Conservation (phyloP, 1,140 invertebrate species). For the Drosophila nikananu region DNA sequence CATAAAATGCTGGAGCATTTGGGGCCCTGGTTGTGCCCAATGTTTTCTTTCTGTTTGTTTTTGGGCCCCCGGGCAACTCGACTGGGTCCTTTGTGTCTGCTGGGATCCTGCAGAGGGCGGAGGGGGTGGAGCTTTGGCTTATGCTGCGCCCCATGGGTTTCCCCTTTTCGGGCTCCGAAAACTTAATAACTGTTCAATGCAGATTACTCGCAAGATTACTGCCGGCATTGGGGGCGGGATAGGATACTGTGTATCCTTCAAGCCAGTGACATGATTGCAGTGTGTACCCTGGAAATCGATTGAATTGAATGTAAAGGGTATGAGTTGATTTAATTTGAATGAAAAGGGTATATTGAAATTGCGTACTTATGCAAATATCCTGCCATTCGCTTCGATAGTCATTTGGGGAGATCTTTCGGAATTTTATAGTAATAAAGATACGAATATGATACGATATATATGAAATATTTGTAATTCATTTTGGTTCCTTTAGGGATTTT, state of each 20-base stretch:
- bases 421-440: too few species aligned
- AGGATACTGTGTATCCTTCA: constrained; percentile 7
- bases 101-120: constrained; percentile 1
- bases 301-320: not conserved
- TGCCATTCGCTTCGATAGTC: too few species aligned
- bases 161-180: constrained; percentile 55
- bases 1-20: constrained; percentile 59
- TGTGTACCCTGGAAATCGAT: constrained; percentile 21
- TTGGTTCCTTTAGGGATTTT: not conserved
- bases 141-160: constrained; percentile 37
- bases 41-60: constrained; percentile 42
- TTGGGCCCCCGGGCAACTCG: constrained; percentile 24
- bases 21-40: constrained; percentile 5
- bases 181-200: constrained; percentile 79
- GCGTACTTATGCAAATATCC: constrained; percentile 4
- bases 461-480: not conserved
- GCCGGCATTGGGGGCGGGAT: constrained; percentile 20
- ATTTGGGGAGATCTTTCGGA: too few species aligned
- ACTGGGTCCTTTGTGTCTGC: constrained; percentile 46
- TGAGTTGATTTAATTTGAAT: constrained; percentile 2
- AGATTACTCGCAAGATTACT: constrained; percentile 62
- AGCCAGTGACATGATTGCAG: constrained; percentile 6
- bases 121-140: constrained; percentile 18
- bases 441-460: too few species aligned
- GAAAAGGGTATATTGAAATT: not conserved